phyloP scores from a whole-genome alignment of 2,888 invertebrate genomes.

The Apoda limacodes region DNA sequence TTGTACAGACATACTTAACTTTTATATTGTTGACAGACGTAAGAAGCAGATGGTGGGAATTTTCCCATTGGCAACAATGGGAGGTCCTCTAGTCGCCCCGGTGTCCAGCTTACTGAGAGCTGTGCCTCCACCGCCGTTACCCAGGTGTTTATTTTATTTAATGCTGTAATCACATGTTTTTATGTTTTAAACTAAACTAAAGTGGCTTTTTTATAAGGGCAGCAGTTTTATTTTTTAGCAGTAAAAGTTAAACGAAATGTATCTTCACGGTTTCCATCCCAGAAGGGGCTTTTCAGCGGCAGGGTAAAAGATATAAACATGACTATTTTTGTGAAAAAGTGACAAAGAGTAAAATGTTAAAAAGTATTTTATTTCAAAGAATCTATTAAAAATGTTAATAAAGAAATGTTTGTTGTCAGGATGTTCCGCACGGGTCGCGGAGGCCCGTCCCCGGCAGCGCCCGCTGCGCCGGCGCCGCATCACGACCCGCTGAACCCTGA shows the following conservation, averaged over 20 bases:
- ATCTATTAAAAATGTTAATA: background rate
- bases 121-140: constrained; percentile 80
- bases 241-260: no score
- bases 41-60: constrained; percentile 64
- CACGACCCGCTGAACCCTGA: constrained; percentile 82
- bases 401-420: constrained; percentile 22
- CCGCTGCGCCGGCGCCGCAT: constrained; percentile 17
- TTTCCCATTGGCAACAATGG: constrained; percentile 59
- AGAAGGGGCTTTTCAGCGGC: no score
- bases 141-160: constrained; percentile 56
- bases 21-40: no score
- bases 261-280: no score
- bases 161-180: background rate
- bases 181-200: no score
- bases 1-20: no score
- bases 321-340: no score
- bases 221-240: no score
- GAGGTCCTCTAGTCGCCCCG: constrained; percentile 61
- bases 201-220: no score
- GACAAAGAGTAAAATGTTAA: no score
- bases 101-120: constrained; percentile 72
- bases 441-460: constrained; percentile 17
- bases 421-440: constrained; percentile 49
- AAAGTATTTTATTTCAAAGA: no score
- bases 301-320: no score